These are phyloP conservation scores for Microtus ochrogaster DNA, from an alignment of 2,113 vertebrate genomes.

Conservation along the genomic window DNA sequence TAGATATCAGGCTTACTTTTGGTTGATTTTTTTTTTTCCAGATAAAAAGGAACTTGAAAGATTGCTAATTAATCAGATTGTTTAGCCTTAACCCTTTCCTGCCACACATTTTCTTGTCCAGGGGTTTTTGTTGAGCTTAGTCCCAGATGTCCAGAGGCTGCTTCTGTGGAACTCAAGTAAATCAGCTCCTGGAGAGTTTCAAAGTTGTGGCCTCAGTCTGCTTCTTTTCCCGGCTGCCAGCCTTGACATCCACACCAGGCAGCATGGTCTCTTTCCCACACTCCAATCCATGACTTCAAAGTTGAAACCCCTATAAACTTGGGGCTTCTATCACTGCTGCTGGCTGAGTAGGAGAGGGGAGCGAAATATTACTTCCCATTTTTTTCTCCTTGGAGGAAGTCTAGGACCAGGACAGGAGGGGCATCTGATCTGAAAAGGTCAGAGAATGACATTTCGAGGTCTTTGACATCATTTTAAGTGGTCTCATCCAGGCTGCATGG, in stretches of 20 bases:
- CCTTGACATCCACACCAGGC: background rate
- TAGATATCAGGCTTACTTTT: rapidly evolving
- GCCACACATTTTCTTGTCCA: background rate
- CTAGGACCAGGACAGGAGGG: background rate
- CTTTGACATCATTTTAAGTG: background rate
- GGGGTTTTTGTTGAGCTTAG: background rate
- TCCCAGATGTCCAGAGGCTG: background rate
- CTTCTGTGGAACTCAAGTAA: rapidly evolving
- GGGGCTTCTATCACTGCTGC: background rate
- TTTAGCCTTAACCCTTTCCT: background rate
- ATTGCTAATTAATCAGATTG: background rate
- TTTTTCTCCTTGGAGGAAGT: background rate
- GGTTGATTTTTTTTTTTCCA: background rate
- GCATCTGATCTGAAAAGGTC: background rate
- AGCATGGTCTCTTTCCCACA: too few relatives aligned
- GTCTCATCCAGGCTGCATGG: background rate
- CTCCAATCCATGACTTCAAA: background rate
- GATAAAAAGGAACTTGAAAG: background rate
- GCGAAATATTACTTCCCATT: rapidly evolving
- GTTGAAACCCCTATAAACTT: background rate
- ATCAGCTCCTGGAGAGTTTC: background rate
- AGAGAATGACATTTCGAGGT: background rate
- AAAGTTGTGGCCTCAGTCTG: rapidly evolving
- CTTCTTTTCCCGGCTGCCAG: background rate
- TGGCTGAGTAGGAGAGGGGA: background rate